Evolutionary conservation across 2,888 invertebrate species (phyloP).

Genomic region (Cryptus viduatorius): DNA sequence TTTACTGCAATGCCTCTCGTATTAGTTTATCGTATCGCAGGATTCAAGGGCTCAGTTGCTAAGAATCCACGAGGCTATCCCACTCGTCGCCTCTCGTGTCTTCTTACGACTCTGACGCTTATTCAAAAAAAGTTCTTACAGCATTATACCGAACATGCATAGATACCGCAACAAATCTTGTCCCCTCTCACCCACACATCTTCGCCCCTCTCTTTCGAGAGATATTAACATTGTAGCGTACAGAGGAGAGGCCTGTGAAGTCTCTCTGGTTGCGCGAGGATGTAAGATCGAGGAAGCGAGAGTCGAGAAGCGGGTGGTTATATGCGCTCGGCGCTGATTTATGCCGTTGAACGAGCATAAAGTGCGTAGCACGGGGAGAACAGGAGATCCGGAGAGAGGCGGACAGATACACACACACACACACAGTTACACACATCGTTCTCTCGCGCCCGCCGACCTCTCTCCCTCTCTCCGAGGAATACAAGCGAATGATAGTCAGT

Average conservation of each 20-base stretch:
- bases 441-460: slow-evolving; percentile 13
- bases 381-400: slow-evolving; percentile 66
- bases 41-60: slow-evolving; percentile 33
- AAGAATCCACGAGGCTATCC: slow-evolving; percentile 22
- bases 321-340: slow-evolving; percentile 77
- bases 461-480: slow-evolving; percentile 20
- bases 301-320: slow-evolving; percentile 72
- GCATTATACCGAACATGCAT: slow-evolving; percentile 64
- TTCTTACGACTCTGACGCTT: slow-evolving; percentile 51
- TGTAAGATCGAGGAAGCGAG: slow-evolving; percentile 74
- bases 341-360: slow-evolving; percentile 78
- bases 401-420: slow-evolving; percentile 41
- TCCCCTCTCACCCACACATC: slow-evolving; percentile 61
- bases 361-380: slow-evolving; percentile 77
- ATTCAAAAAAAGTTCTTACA: slow-evolving; percentile 48
- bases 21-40: slow-evolving; percentile 36
- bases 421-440: slow-evolving; percentile 39
- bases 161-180: slow-evolving; percentile 66
- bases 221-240: slow-evolving; percentile 44
- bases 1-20: slow-evolving; percentile 1
- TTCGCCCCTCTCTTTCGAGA: background rate
- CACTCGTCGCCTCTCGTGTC: slow-evolving; percentile 51
- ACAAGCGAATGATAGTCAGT: slow-evolving; percentile 40
- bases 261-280: slow-evolving; percentile 62
- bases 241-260: slow-evolving; percentile 55